Conservation (phyloP, 2,888 invertebrate genomes). For the Zaprionus obscuricornis region DNA sequence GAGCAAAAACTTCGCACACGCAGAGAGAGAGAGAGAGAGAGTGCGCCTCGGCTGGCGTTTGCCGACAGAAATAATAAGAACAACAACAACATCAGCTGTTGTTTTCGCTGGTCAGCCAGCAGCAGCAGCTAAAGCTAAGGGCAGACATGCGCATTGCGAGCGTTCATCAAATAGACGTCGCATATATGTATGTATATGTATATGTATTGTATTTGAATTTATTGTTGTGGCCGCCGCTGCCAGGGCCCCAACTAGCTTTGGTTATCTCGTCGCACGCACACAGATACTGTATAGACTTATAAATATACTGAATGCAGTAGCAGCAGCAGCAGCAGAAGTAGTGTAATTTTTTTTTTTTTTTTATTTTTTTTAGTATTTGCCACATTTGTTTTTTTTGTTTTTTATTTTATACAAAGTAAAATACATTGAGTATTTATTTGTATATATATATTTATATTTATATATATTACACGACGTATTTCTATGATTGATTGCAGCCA, state of each 20-base stretch:
- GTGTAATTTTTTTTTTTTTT: too few relatives aligned
- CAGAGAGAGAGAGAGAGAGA: slow-evolving; percentile 14
- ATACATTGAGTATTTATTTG: too few relatives aligned
- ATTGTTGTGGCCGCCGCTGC: slow-evolving; percentile 30
- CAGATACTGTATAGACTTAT: not conserved
- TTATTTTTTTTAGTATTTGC: too few relatives aligned
- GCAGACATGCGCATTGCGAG: slow-evolving; percentile 66
- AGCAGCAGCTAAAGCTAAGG: too few relatives aligned
- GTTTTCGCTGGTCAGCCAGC: slow-evolving; percentile 27
- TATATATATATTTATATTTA: too few relatives aligned
- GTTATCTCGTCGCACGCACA: slow-evolving; percentile 10
- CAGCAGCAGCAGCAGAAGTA: too few relatives aligned
- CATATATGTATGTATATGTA: too few relatives aligned
- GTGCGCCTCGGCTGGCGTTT: not conserved
- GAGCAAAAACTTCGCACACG: slow-evolving; percentile 19
- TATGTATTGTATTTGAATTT: slow-evolving; percentile 29
- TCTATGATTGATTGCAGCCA: slow-evolving; percentile 59
- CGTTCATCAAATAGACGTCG: slow-evolving; percentile 14
- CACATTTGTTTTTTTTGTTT: too few relatives aligned
- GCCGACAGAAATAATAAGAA: slow-evolving; percentile 2
- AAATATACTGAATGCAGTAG: too few relatives aligned
- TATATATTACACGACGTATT: too few relatives aligned
- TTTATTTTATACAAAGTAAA: too few relatives aligned
- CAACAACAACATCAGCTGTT: slow-evolving; percentile 3
- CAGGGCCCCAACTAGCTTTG: slow-evolving; percentile 6